A percentile compares a stretch with the other conserved stretches of the same genome.
Evolutionary conservation across 2,797 vertebrate species (phyloP).

Genomic region (Megaceryle alcyon): DNA sequence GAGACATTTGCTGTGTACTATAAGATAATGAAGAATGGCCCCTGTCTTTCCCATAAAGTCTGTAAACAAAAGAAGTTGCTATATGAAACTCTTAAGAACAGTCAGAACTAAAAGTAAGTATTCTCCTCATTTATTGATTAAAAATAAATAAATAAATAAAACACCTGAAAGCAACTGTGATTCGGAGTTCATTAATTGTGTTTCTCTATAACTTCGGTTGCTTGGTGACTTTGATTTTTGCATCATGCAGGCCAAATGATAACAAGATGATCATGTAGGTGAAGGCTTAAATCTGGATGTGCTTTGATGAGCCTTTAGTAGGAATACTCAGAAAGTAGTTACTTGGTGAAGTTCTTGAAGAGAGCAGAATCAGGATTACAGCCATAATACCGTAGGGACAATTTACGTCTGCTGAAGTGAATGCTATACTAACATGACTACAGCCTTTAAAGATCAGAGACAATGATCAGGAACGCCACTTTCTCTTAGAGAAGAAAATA

Average conservation of each 20-base stretch:
- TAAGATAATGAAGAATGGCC: not conserved
- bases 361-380: not conserved
- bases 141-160: not conserved
- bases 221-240: not conserved
- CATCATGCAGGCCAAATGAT: rapidly evolving
- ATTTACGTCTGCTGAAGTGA: not conserved
- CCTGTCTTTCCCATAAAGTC: not conserved
- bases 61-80: not conserved
- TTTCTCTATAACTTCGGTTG: not conserved
- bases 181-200: not conserved
- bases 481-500: slow-evolving; percentile 43
- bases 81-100: not conserved
- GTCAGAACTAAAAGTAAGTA: not conserved
- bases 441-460: slow-evolving; percentile 10
- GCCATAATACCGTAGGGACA: not conserved
- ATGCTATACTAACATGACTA: not conserved
- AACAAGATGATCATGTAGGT: not conserved
- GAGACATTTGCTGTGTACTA: not conserved
- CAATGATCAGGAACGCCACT: not conserved
- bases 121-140: not conserved
- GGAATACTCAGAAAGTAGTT: not conserved
- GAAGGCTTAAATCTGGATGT: not conserved
- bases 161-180: not conserved
- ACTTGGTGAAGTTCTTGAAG: not conserved
- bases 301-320: not conserved